Conservation (phyloP, 2,797 vertebrate genomes). For the Halcyon leucocephala region DNA sequence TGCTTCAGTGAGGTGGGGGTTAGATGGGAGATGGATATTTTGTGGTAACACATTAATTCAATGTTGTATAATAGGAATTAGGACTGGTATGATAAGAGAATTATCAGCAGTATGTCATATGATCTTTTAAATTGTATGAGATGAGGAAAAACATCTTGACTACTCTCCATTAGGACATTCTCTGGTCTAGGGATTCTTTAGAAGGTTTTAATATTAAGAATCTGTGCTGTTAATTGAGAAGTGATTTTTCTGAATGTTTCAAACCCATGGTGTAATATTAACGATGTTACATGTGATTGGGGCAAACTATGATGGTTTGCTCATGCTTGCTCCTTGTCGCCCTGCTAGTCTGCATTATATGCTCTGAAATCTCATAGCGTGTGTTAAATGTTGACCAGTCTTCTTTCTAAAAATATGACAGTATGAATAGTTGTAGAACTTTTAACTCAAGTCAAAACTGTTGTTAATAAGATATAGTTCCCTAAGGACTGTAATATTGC, state of each 20-base stretch:
- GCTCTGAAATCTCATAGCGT: not conserved
- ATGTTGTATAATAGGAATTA: not conserved
- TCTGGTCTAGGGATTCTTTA: not conserved
- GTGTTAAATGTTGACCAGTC: not conserved
- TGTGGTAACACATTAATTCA: not conserved
- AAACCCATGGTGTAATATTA: not conserved
- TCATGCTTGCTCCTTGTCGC: not conserved
- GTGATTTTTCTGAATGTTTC: not conserved
- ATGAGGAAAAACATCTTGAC: not conserved
- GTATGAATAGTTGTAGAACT: not conserved
- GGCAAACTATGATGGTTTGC: not conserved
- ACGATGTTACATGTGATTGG: not conserved
- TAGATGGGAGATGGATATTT: not conserved
- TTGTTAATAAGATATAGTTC: not conserved
- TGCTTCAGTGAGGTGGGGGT: not conserved
- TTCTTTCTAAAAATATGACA: not conserved
- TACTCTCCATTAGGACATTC: not conserved
- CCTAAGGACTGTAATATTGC: not conserved
- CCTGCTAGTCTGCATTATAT: not conserved
- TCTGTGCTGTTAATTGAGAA: not conserved
- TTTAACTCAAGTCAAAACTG: not conserved
- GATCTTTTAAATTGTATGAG: not conserved
- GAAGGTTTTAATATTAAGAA: not conserved
- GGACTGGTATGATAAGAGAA: not conserved
- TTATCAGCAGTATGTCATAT: not conserved